Percentiles rank a stretch among this genome's conserved stretches.
phyloP scores from a whole-genome alignment of 1,140 invertebrate species.

The Drosophila sproati region DNA sequence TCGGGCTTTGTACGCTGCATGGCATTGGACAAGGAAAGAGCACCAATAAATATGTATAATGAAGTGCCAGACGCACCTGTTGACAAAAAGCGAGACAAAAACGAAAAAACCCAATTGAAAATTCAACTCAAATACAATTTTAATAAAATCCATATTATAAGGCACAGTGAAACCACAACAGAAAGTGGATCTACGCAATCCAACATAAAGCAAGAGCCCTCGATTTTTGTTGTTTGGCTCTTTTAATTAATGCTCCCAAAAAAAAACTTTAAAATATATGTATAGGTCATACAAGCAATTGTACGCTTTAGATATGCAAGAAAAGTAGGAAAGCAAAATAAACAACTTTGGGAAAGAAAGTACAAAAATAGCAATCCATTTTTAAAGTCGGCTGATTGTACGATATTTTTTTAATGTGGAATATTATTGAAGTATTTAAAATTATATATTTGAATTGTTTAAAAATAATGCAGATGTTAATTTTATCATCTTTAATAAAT shows the following conservation, averaged over 20 bases:
- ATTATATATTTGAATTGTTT: too few relatives aligned
- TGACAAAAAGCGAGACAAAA: conserved; percentile 45
- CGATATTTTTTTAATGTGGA: too few relatives aligned
- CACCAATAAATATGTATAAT: conserved; percentile 58
- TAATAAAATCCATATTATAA: conserved; percentile 63
- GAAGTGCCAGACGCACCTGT: conserved; percentile 75
- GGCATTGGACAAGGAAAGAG: neutral
- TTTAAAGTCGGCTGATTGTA: too few relatives aligned
- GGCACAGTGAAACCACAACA: conserved; percentile 24
- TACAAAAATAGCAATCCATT: too few relatives aligned
- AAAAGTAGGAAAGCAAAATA: conserved; percentile 6
- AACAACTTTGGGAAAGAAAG: neutral
- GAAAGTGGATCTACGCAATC: neutral
- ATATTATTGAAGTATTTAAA: too few relatives aligned
- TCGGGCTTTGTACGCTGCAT: conserved; percentile 24
- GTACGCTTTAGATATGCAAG: conserved; percentile 39
- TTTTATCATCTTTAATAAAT: too few relatives aligned
- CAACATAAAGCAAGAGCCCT: too few relatives aligned
- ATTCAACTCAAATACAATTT: conserved; percentile 62
- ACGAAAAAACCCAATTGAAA: conserved; percentile 34
- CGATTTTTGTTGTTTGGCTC: neutral
- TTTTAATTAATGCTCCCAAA: conserved; percentile 28
- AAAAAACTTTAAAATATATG: conserved; percentile 2
- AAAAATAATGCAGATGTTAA: too few relatives aligned
- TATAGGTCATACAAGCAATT: conserved; percentile 23